Conservation (phyloP, 2,888 invertebrate species). For the Sericinus montela region DNA sequence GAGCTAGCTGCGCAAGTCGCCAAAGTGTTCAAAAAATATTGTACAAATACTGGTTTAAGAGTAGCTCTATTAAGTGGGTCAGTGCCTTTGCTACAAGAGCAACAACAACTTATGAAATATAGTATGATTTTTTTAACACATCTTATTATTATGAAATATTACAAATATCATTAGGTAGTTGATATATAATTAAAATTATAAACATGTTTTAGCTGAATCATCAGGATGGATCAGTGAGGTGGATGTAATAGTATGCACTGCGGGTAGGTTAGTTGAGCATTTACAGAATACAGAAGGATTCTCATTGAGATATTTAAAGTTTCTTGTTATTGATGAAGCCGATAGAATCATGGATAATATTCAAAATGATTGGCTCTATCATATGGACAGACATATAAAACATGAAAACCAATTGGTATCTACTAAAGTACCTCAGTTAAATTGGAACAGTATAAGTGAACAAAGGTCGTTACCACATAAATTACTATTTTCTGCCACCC, state of each 20-base stretch:
- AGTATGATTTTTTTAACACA: conserved; percentile 41
- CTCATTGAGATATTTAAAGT: conserved; percentile 84
- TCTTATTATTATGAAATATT: background rate
- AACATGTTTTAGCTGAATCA: conserved; percentile 70
- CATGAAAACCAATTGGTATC: conserved; percentile 69
- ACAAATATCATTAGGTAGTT: too few relatives aligned
- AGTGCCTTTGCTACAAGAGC: conserved; percentile 83
- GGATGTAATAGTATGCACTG: conserved; percentile 95
- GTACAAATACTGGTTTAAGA: conserved; percentile 82
- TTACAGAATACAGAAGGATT: conserved; percentile 90
- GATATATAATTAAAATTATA: background rate
- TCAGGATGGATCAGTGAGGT: conserved; percentile 80
- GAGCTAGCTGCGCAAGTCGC: conserved; percentile 94
- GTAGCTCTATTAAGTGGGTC: conserved; percentile 85
- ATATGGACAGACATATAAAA: conserved; percentile 85
- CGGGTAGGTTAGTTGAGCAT: conserved; percentile 95
- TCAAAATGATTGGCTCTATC: conserved; percentile 94
- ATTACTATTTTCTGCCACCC: conserved; percentile 97
- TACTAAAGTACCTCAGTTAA: conserved; percentile 72
- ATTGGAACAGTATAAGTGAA: conserved; percentile 62
- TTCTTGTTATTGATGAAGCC: conserved; percentile 97
- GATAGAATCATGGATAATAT: conserved; percentile 96
- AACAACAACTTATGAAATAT: conserved; percentile 79
- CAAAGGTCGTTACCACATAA: conserved; percentile 87
- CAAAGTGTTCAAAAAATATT: conserved; percentile 87